Evolutionary conservation across 1,140 invertebrate genomes (phyloP).

Genomic region (Orchestia grillus): DNA sequence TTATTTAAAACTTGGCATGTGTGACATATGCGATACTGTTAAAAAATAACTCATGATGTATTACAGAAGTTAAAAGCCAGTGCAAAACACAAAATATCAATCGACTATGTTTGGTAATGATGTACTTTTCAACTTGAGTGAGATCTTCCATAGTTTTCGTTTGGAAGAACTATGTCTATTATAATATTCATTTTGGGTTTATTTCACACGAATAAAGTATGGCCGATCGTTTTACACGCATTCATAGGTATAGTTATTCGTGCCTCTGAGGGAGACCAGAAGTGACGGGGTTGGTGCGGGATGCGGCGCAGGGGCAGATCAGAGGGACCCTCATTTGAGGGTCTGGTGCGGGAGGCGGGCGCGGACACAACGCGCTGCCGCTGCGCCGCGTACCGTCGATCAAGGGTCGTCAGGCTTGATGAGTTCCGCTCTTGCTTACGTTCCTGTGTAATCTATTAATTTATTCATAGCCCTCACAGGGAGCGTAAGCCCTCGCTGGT

Average conservation of each 20-base stretch:
- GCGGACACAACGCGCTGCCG: too few relatives aligned
- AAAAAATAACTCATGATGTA: too few relatives aligned
- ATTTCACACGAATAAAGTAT: background rate
- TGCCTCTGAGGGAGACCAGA: background rate
- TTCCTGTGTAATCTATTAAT: slow-evolving; percentile 1
- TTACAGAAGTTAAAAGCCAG: too few relatives aligned
- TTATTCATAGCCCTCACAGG: slow-evolving; percentile 7
- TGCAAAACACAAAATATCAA: too few relatives aligned
- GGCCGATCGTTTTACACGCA: background rate
- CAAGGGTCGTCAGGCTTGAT: background rate
- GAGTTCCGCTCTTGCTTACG: background rate
- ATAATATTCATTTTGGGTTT: background rate
- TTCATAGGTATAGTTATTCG: background rate
- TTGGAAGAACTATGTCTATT: too few relatives aligned
- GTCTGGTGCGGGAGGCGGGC: too few relatives aligned
- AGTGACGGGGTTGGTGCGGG: background rate
- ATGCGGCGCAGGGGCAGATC: background rate
- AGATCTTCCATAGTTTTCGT: too few relatives aligned
- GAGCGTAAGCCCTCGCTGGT: background rate
- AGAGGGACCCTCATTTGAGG: background rate
- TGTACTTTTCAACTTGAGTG: too few relatives aligned
- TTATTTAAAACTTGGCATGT: too few relatives aligned
- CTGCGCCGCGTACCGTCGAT: background rate
- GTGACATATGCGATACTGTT: too few relatives aligned
- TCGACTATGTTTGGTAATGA: too few relatives aligned